These are phyloP conservation scores for Psylliodes chrysocephalus DNA, from an alignment of 2,888 invertebrate genomes.

Conservation along the genomic window DNA sequence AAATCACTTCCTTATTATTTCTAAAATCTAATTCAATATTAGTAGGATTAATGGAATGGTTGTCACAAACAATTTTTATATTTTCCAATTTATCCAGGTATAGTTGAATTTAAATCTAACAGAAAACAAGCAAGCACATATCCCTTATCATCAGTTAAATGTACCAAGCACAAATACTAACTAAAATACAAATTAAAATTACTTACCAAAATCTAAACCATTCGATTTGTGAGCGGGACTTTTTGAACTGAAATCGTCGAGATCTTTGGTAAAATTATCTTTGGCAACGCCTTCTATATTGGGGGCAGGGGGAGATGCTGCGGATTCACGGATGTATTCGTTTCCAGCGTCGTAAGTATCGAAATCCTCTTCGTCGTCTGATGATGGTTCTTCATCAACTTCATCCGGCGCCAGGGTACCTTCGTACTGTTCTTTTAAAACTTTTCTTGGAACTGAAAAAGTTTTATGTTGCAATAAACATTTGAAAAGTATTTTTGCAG, in stretches of 20 bases:
- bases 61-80: too few relatives aligned
- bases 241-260: conserved; percentile 53
- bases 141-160: too few relatives aligned
- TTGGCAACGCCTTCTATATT: conserved; percentile 64
- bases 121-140: too few relatives aligned
- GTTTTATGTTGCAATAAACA: too few relatives aligned
- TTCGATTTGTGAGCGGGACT: conserved; percentile 57
- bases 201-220: conserved; percentile 59
- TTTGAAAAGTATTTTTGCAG: too few relatives aligned
- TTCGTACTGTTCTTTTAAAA: conserved; percentile 84
- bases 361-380: conserved; percentile 66
- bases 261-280: conserved; percentile 59
- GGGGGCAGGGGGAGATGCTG: conserved; percentile 69
- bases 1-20: too few relatives aligned
- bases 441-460: conserved; percentile 80
- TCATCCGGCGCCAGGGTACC: conserved; percentile 84
- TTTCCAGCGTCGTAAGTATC: conserved; percentile 66
- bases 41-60: too few relatives aligned
- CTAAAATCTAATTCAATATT: too few relatives aligned
- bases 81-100: too few relatives aligned
- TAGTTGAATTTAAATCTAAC: too few relatives aligned
- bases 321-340: conserved; percentile 69
- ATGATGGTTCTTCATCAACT: conserved; percentile 64
- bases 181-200: not conserved
- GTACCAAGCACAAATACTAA: not conserved